These are phyloP conservation scores for Leguminivora glycinivorella DNA, from an alignment of 1,140 invertebrate species.

Conservation along the genomic window DNA sequence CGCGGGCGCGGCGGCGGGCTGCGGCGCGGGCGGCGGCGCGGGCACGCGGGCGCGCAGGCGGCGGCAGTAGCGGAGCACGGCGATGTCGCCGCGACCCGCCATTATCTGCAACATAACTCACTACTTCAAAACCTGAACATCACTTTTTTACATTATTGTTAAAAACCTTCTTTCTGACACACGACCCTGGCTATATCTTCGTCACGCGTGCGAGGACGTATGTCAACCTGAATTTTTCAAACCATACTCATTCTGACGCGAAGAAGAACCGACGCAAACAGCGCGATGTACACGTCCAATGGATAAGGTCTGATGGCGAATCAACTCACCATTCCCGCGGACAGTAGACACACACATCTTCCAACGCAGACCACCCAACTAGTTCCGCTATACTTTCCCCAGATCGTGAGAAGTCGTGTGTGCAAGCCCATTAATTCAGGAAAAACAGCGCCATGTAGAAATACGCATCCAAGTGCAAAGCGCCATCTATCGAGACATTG, in stretches of 20 bases:
- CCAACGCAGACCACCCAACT: slow-evolving; percentile 93
- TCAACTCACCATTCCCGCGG: slow-evolving; percentile 84
- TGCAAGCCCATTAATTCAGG: too few relatives aligned
- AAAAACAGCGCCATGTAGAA: slow-evolving; percentile 85
- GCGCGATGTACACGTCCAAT: too few relatives aligned
- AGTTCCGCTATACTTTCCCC: slow-evolving; percentile 88
- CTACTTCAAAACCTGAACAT: too few relatives aligned
- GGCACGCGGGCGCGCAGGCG: slow-evolving; percentile 88
- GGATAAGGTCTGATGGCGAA: too few relatives aligned
- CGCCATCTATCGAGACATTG: slow-evolving; percentile 65
- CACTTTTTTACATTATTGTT: too few relatives aligned
- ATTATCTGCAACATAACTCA: slow-evolving; percentile 90
- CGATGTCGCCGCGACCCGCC: slow-evolving; percentile 95
- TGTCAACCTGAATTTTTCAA: too few relatives aligned
- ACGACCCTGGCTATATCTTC: too few relatives aligned
- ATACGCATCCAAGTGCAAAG: slow-evolving; percentile 95
- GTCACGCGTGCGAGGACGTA: too few relatives aligned
- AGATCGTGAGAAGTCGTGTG: slow-evolving; percentile 82
- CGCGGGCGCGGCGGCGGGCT: slow-evolving; percentile 85
- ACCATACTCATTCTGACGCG: too few relatives aligned
- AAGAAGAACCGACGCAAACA: too few relatives aligned
- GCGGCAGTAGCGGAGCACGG: slow-evolving; percentile 91
- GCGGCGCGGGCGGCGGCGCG: slow-evolving; percentile 52
- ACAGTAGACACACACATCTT: slow-evolving; percentile 90
- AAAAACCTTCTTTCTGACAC: too few relatives aligned